Evolutionary conservation across 2,113 vertebrate genomes (phyloP).

Genomic region (Pygoscelis adeliae): DNA sequence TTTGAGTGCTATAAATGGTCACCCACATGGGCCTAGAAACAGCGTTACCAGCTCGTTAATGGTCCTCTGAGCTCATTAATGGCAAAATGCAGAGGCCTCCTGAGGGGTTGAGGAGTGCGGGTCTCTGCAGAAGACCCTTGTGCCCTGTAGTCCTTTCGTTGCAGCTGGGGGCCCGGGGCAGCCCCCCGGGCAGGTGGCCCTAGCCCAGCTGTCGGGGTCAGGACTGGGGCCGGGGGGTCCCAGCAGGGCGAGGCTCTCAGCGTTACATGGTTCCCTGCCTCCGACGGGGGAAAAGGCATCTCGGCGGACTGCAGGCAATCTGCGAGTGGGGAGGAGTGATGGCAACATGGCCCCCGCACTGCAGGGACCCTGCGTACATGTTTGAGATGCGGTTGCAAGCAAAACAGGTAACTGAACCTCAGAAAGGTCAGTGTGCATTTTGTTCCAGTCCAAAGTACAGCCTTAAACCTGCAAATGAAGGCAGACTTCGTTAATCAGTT

Average conservation of each 20-base stretch:
- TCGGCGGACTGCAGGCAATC: accelerated
- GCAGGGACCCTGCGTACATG: accelerated
- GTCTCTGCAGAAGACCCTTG: neutral
- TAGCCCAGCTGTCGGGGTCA: accelerated
- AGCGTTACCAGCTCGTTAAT: neutral
- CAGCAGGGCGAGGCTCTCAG: neutral
- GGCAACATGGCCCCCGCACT: accelerated
- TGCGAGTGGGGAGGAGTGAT: accelerated
- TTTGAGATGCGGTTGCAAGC: neutral
- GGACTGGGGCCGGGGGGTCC: neutral
- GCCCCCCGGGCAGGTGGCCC: accelerated
- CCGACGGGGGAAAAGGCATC: accelerated
- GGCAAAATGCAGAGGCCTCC: neutral
- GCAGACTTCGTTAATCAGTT: neutral
- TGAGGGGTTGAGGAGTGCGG: accelerated
- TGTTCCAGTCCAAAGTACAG: neutral
- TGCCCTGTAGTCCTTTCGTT: accelerated
- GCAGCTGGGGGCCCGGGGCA: accelerated
- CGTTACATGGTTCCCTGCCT: accelerated
- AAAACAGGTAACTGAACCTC: neutral
- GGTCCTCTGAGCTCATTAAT: neutral
- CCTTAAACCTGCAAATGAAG: neutral
- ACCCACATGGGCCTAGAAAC: neutral
- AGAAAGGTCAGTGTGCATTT: neutral
- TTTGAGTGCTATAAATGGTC: neutral